A percentile compares a stretch with the other conserved stretches of the same genome.
phyloP scores from a whole-genome alignment of 2,888 invertebrate species.

The Pachymerium ferrugineum region DNA sequence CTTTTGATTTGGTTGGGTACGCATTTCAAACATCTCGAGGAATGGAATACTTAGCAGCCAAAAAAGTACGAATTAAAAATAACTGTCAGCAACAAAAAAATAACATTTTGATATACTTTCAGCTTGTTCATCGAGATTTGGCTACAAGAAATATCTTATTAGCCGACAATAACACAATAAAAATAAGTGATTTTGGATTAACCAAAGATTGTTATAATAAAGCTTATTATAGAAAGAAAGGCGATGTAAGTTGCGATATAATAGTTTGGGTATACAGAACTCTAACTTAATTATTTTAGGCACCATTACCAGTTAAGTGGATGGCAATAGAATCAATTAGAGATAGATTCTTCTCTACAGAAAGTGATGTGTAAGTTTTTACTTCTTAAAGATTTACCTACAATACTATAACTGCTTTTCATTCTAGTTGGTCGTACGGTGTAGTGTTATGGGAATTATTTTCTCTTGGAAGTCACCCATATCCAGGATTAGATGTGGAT shows the following conservation, averaged over 20 bases:
- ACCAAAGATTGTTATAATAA: constrained; percentile 49
- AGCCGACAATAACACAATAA: constrained; percentile 49
- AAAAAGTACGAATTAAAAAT: no score
- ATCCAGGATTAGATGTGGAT: constrained; percentile 41
- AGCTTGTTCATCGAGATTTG: constrained; percentile 51
- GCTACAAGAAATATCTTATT: constrained; percentile 50
- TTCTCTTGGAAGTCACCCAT: constrained; percentile 40
- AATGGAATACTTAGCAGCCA: constrained; percentile 86
- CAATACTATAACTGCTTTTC: no score
- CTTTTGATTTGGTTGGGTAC: constrained; percentile 81
- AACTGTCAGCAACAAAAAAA: no score
- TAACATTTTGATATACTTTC: background rate
- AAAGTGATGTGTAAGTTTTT: constrained; percentile 50
- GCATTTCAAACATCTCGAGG: constrained; percentile 89
- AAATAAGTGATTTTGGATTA: constrained; percentile 51
- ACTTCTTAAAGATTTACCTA: no score
- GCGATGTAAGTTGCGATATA: constrained; percentile 44
- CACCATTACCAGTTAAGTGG: constrained; percentile 49
- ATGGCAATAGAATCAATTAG: constrained; percentile 50
- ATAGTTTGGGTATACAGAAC: background rate
- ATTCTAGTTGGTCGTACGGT: constrained; percentile 41
- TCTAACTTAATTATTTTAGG: no score
- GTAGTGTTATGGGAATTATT: constrained; percentile 40
- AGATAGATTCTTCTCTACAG: constrained; percentile 48
- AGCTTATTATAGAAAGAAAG: constrained; percentile 48